Base-by-base conservation (phyloP, 2,113 vertebrate genomes). In the Pachyramphus minor region DNA sequence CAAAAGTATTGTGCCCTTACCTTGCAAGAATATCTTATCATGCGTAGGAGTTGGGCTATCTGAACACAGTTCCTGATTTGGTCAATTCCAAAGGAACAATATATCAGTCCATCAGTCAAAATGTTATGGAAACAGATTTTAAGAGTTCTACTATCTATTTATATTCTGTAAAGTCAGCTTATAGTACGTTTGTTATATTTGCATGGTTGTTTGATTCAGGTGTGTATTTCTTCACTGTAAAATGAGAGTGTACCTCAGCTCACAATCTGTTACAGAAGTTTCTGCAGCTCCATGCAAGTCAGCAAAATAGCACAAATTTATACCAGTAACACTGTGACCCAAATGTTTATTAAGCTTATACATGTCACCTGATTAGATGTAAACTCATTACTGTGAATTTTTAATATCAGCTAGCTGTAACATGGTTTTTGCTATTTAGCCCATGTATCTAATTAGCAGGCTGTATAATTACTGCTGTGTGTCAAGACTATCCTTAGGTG, bases 291-390 rank as follows among this genome's bases (percentile, higher is more conserved):
- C 27, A 3, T 41, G 33, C 44, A 91, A 94, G 25, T 82, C 63
- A 86, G 60, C 80, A 73, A 81, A 93, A 59, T 15, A 77, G 28
- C 5, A 2, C 44, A 58, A 64, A 41, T 62, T 76, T 87, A 30
- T 60, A 49, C 39, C 47, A 76, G 39, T 73, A 85, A 68, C 31
- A 63, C 44, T 39, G 2, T 71, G 52, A 89, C 69, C 62, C 45
- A 78, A 93, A 79, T 96, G 74, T 67, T 95, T 91, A 28, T 94
- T 96, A 93, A 96, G 68, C 95, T 96, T 91, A n/a, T 89, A 37
- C n/a, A 20, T 94, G 56, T 93, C 73, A 56, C 45, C 79, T 83
- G 25, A 21, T 58, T 93, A 89, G 60, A 93, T 79, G 91, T 82
- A 42, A 42, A 83, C 86, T 97, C 97, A 52, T 71, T 93, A 27